Evolutionary conservation across 2,888 invertebrate genomes (phyloP).

Genomic region (Mythimna loreyi): DNA sequence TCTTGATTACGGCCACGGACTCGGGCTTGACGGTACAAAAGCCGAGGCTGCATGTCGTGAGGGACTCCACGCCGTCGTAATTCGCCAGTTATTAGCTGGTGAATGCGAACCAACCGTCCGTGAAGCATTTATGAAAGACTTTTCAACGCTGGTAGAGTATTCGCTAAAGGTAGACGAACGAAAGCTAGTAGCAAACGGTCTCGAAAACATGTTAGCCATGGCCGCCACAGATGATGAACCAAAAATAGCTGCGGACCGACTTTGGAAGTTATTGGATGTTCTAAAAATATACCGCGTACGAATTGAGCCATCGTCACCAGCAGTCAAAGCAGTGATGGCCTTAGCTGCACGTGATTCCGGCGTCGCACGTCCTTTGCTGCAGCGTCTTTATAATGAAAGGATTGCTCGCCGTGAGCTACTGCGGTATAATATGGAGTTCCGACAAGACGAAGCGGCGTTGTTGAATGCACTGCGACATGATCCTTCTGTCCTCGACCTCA

Average conservation of each 20-base stretch:
- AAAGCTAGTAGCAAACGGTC: constrained; percentile 55
- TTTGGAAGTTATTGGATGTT: constrained; percentile 69
- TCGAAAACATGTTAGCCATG: constrained; percentile 64
- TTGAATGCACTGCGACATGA: constrained; percentile 43
- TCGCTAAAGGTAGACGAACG: constrained; percentile 70
- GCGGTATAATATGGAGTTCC: constrained; percentile 39
- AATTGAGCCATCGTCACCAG: constrained; percentile 61
- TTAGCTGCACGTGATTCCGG: constrained; percentile 63
- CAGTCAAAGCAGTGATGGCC: constrained; percentile 63
- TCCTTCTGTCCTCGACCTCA: constrained; percentile 10
- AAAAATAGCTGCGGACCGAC: constrained; percentile 42
- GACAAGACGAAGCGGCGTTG: constrained; percentile 33
- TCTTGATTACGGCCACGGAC: constrained; percentile 72
- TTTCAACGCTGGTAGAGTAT: constrained; percentile 74
- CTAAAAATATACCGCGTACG: constrained; percentile 69
- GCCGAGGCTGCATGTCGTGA: constrained; percentile 74
- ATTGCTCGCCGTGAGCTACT: constrained; percentile 45
- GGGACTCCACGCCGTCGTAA: constrained; percentile 78
- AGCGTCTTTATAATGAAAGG: constrained; percentile 33
- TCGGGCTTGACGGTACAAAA: constrained; percentile 76
- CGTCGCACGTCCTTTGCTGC: constrained; percentile 33
- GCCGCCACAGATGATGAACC: constrained; percentile 56
- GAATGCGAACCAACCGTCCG: constrained; percentile 61
- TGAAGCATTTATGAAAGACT: constrained; percentile 69
- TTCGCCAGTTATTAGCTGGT: constrained; percentile 72